Conservation (phyloP, 2,888 invertebrate species). For the Lycaena phlaeas region DNA sequence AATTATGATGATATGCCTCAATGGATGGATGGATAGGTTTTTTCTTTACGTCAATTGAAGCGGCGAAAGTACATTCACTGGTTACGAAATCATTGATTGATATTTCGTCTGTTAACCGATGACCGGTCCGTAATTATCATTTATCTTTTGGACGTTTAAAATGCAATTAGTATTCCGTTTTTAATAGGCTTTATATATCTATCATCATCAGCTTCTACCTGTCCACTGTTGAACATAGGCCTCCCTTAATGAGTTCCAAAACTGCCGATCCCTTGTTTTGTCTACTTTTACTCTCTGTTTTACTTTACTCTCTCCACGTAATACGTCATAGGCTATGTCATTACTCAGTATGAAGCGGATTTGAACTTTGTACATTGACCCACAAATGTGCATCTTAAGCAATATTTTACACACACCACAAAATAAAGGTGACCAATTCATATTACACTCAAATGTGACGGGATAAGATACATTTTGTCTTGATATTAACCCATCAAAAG, state of each 20-base stretch:
- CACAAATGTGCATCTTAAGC: slow-evolving; percentile 27
- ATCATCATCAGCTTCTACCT: too few relatives aligned
- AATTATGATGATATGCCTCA: too few relatives aligned
- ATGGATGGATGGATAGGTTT: too few relatives aligned
- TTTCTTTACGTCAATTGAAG: neutral
- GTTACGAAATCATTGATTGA: slow-evolving; percentile 29
- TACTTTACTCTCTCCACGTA: neutral
- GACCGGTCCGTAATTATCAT: too few relatives aligned
- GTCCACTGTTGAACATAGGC: too few relatives aligned
- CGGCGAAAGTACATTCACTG: slow-evolving; percentile 27
- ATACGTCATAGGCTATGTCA: neutral
- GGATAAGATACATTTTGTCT: neutral
- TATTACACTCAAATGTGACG: neutral
- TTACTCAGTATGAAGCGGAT: slow-evolving; percentile 17
- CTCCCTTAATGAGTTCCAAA: too few relatives aligned
- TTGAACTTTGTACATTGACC: slow-evolving; percentile 31
- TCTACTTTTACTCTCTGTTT: too few relatives aligned
- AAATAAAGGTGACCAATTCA: slow-evolving; percentile 10
- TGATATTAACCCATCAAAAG: neutral
- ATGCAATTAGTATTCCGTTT: neutral
- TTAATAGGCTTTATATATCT: too few relatives aligned
- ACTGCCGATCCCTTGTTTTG: too few relatives aligned
- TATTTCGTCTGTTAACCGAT: too few relatives aligned
- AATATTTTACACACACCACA: slow-evolving; percentile 30
- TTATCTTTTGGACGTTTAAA: neutral